These are phyloP conservation scores for Luscinia megarhynchos DNA, from an alignment of 2,797 vertebrate genomes.

Conservation along the genomic window DNA sequence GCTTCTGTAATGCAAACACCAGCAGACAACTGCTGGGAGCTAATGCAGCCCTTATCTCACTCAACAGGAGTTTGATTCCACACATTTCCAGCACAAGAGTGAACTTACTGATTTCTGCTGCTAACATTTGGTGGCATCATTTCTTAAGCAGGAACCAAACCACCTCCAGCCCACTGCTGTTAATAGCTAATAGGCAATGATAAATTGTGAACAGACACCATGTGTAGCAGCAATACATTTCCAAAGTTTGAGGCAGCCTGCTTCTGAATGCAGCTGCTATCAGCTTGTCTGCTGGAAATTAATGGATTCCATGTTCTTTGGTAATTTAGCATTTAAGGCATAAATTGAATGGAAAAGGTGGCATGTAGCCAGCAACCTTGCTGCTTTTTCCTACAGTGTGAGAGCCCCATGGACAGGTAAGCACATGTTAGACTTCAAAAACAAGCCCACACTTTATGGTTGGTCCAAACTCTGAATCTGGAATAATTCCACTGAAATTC, in stretches of 20 bases:
- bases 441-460: neutral
- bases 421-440: neutral
- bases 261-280: neutral
- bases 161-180: neutral
- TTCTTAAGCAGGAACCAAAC: slow-evolving; percentile 24
- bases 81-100: slow-evolving; percentile 45
- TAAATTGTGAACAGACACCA: neutral
- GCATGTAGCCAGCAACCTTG: neutral
- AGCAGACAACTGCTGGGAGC: slow-evolving; percentile 62
- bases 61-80: slow-evolving; percentile 44
- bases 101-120: slow-evolving; percentile 20
- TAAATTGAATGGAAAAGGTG: neutral
- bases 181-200: neutral
- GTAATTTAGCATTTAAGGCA: neutral
- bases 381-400: neutral
- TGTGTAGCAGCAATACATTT: neutral
- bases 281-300: neutral
- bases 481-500: neutral
- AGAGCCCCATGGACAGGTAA: neutral
- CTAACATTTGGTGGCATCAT: neutral
- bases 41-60: slow-evolving; percentile 66
- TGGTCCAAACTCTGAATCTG: neutral
- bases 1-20: slow-evolving; percentile 55
- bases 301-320: neutral
- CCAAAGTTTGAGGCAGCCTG: neutral